Evolutionary conservation across 2,113 vertebrate species (phyloP).

Genomic region (Pomatorhinus ruficollis): DNA sequence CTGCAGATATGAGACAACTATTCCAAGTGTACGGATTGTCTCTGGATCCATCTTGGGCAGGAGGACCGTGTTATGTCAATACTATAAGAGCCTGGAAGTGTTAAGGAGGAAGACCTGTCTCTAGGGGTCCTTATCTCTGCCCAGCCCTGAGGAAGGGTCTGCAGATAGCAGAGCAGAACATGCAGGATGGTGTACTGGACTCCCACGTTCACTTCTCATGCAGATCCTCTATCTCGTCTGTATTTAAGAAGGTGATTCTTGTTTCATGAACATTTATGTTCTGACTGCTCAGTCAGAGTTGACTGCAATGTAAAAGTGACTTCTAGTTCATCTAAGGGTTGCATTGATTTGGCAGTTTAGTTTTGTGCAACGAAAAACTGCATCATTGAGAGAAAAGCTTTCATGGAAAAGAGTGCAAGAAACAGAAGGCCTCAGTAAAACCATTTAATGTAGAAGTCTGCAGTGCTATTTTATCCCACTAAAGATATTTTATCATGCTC

Average conservation of each 20-base stretch:
- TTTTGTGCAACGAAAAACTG: background rate
- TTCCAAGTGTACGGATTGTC: background rate
- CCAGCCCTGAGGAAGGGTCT: background rate
- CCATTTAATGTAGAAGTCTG: background rate
- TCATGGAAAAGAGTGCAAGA: background rate
- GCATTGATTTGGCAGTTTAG: background rate
- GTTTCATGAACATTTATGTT: background rate
- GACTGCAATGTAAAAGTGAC: background rate
- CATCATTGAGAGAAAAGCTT: background rate
- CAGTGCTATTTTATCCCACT: background rate
- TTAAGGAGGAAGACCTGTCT: background rate
- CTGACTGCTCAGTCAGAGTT: background rate
- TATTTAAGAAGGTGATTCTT: background rate
- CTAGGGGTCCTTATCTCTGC: background rate
- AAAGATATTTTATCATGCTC: background rate
- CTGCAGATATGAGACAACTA: background rate
- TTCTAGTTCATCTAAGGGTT: background rate
- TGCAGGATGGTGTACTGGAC: background rate
- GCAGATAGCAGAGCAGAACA: background rate
- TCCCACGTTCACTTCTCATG: background rate
- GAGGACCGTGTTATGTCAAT: rapidly evolving
- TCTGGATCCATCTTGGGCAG: background rate
- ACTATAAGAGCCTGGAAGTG: background rate
- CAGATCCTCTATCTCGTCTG: background rate
- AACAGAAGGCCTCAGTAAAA: background rate